These are phyloP conservation scores for Schizothorax lantsangensis DNA, from an alignment of 2,797 vertebrate species.

Conservation along the genomic window DNA sequence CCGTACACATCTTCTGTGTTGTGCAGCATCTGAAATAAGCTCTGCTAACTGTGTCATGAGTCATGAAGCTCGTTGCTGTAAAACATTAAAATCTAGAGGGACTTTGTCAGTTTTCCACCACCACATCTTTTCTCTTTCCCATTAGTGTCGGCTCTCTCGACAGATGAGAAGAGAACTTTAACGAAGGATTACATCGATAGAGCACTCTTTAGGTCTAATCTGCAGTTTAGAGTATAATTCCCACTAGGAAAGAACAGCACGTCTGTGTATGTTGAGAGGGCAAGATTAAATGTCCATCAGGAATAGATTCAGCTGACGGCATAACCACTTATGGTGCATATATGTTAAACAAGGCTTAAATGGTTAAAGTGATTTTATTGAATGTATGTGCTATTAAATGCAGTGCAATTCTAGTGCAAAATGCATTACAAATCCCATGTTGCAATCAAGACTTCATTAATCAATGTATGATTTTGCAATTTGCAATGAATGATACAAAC, in stretches of 20 bases:
- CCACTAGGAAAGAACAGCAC: slow-evolving; percentile 11
- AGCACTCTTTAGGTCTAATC: slow-evolving; percentile 26
- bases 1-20: background rate
- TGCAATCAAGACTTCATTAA: background rate
- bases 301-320: background rate
- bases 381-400: background rate
- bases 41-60: background rate
- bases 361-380: background rate
- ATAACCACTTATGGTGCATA: slow-evolving; percentile 10
- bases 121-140: background rate
- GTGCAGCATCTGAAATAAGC: background rate
- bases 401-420: background rate
- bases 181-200: slow-evolving; percentile 17
- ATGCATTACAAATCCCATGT: background rate
- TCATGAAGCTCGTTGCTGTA: background rate
- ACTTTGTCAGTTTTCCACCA: background rate
- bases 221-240: slow-evolving; percentile 31
- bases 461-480: background rate
- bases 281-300: slow-evolving; percentile 39
- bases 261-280: slow-evolving; percentile 11
- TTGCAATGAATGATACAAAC: background rate
- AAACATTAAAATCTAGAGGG: background rate
- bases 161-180: slow-evolving; percentile 19
- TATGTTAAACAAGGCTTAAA: slow-evolving; percentile 6
- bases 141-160: background rate